Evolutionary conservation across 2,888 invertebrate species (phyloP).

Genomic region (Mechanitis messenoides): DNA sequence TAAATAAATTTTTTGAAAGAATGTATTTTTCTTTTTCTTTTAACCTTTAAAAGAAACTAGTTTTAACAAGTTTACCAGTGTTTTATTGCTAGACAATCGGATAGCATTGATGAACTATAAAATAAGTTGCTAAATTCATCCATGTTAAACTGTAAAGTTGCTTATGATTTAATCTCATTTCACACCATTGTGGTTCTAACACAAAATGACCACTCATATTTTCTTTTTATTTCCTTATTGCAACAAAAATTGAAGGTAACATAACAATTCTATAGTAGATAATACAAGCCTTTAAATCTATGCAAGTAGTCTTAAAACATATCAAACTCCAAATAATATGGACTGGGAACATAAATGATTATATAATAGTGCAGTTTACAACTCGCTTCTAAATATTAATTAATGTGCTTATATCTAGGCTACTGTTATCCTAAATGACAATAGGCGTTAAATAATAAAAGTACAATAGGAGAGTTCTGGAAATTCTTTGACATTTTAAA

Average conservation of each 20-base stretch:
- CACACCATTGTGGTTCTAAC: too few relatives aligned
- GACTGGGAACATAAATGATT: too few relatives aligned
- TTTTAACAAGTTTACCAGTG: not conserved
- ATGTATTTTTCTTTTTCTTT: slow-evolving; percentile 23
- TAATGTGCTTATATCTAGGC: slow-evolving; percentile 9
- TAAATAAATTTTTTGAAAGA: slow-evolving; percentile 50
- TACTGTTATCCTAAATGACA: slow-evolving; percentile 5
- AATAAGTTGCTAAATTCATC: too few relatives aligned
- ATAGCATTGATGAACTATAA: not conserved
- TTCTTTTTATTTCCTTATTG: too few relatives aligned
- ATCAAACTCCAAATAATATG: too few relatives aligned
- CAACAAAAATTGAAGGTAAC: too few relatives aligned
- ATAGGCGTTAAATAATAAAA: not conserved
- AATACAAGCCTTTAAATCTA: too few relatives aligned
- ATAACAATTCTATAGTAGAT: too few relatives aligned
- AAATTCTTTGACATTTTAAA: not conserved
- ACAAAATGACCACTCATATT: too few relatives aligned
- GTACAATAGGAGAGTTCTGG: not conserved
- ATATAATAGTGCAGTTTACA: not conserved
- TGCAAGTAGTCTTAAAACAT: too few relatives aligned
- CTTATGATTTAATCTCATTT: too few relatives aligned
- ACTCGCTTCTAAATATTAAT: slow-evolving; percentile 9
- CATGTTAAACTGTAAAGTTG: too few relatives aligned
- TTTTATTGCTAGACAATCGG: slow-evolving; percentile 21
- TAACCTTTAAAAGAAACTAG: not conserved